Conservation (phyloP, 53 echinoderm and acorn worm species). For the Arbacia lixula region DNA sequence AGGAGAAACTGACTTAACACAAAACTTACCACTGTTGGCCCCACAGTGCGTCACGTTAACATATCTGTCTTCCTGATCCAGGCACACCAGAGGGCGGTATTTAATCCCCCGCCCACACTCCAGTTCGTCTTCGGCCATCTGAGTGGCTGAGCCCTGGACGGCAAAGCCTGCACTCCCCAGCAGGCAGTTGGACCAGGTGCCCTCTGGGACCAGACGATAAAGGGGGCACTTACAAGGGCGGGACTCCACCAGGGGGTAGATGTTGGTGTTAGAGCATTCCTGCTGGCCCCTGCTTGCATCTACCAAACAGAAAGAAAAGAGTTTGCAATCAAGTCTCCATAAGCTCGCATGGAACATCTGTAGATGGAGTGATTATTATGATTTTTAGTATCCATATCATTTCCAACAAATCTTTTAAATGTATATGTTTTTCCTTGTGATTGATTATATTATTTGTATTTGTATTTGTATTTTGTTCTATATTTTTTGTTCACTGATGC, state of each 20-base stretch:
- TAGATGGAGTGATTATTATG: too few relatives aligned
- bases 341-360: too few relatives aligned
- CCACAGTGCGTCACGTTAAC: slow-evolving; percentile 70
- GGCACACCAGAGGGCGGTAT: slow-evolving; percentile 71
- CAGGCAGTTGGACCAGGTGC: slow-evolving; percentile 83
- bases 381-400: too few relatives aligned
- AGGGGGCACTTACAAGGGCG: slow-evolving; percentile 75
- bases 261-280: slow-evolving; percentile 56
- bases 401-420: too few relatives aligned
- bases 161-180: slow-evolving; percentile 64
- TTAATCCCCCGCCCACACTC: slow-evolving; percentile 76
- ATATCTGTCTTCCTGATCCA: slow-evolving; percentile 72
- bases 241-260: slow-evolving; percentile 65
- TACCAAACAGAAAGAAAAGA: too few relatives aligned
- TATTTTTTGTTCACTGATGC: too few relatives aligned
- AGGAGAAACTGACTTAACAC: too few relatives aligned
- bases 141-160: slow-evolving; percentile 25
- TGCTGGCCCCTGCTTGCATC: slow-evolving; percentile 59
- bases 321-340: too few relatives aligned
- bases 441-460: too few relatives aligned
- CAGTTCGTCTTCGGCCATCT: slow-evolving; percentile 42
- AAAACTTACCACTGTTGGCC: slow-evolving; percentile 63
- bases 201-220: slow-evolving; percentile 69
- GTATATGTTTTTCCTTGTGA: too few relatives aligned
- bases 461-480: too few relatives aligned